Base-by-base conservation (phyloP, 2,888 invertebrate genomes). In the Acanthoscelides obtectus region DNA sequence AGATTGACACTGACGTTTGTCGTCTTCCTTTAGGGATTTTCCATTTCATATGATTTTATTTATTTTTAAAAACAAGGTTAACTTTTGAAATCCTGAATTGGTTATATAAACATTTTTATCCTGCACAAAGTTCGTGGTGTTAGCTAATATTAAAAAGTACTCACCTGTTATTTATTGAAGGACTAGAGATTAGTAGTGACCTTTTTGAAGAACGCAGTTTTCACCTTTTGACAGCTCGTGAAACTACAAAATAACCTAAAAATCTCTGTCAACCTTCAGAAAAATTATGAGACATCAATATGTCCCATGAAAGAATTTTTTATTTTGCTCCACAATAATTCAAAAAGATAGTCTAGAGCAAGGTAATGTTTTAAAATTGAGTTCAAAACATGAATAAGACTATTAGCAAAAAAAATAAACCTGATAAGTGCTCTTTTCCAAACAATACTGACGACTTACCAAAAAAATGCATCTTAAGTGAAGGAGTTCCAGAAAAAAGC, bases 371-470 rank as follows among this genome's bases (percentile, higher is more conserved):
- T 69, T 72, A 64, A 63, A 64, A n/a, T 72, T 64, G 67, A 70
- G 20, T 67, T 73, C 69, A 72, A 72, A 79, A 77, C 74, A 80
- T 80, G 80, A 80, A 77, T 77, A 77, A 79, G 69, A 76, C 75
- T 72, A 72, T 72, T 71, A 73, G 73, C 71, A 79, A 77, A 75
- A 74, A 76, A 70, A 78, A 75, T 75, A 76, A 78, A 72, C 75
- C 76, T 74, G 78, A 79, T 74, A 80, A 80, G 77, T 79, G 80
- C 73, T 76, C 80, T 77, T 77, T 79, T 75, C 76, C 77, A 74
- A 69, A 74, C 70, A 72, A 73, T 67, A 74, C 75, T 69, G 75
- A 75, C 73, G 75, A 77, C 68, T 70, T 76, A 71, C 71, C 74
- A 72, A 76, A 74, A 69, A 77, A 75, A 67, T 77, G 75, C 71